Evolutionary conservation across 2,113 vertebrate species (phyloP), one percentile per base, ranked within the genome.

Genomic region (Gavialis gangeticus): DNA sequence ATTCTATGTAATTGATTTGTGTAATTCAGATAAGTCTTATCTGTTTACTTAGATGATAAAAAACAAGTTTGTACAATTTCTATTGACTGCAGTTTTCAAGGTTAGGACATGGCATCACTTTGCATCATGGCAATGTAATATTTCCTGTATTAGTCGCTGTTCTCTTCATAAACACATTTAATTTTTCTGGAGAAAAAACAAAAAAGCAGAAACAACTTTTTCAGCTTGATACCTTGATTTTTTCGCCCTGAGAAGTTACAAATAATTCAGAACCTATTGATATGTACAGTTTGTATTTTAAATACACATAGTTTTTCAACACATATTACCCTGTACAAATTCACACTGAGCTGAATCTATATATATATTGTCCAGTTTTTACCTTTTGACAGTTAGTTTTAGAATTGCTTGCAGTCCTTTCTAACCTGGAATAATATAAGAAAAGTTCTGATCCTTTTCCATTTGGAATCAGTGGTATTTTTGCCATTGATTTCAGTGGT

Each of bases 21-120:
- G 71, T 91, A 94, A 79, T 3, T 91, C 62, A 64, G 28, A n/a
- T 88, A 4, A 82, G 12, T 56, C 62, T 92, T 84, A 77, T 73
- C 77, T 91, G 37, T 79, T 83, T 59, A 92, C 89, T 87, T 75
- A 75, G 79, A 28, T 71, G 0, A 0, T 71, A 79, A 79, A 90
- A 71, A 24, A 30, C 30, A 37, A 54, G 22, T 84, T 92, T 90
- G 84, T 85, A 73, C 34, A 84, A 76, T 54, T 28, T 79, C 82
- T 1, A 1, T 80, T 73, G 79, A 76, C 87, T 90, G 71, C 69
- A 77, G 89, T 78, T 10, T 76, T 89, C 34, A 73, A 22, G 69
- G 21, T 73, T 64, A 88, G 92, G 85, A 19, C 13, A 17, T 78
- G 88, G 64, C 34, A 34, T 93, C 67, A 78, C 7, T 93, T 95